These are phyloP conservation scores for Hermaeophaga mercurialis DNA, from an alignment of 2,888 invertebrate species.

Conservation along the genomic window DNA sequence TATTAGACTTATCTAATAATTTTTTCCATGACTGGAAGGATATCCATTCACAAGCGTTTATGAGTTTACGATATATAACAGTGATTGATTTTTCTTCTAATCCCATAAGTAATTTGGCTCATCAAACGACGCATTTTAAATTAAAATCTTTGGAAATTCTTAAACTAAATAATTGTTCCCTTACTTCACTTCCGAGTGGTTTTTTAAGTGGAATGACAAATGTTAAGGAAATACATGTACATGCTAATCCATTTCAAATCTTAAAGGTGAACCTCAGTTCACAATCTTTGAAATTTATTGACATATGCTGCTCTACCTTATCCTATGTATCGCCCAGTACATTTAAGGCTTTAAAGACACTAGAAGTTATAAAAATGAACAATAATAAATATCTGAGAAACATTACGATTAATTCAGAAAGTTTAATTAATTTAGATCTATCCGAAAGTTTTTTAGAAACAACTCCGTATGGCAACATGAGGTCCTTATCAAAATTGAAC, in stretches of 20 bases:
- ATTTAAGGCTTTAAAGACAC: conserved; percentile 63
- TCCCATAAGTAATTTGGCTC: conserved; percentile 56
- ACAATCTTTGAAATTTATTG: conserved; percentile 56
- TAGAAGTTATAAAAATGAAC: conserved; percentile 66
- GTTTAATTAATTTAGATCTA: conserved; percentile 64
- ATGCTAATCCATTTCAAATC: conserved; percentile 52
- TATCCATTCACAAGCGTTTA: conserved; percentile 62
- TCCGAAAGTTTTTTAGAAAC: conserved; percentile 67
- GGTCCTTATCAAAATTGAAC: conserved; percentile 63
- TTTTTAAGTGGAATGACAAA: conserved; percentile 61
- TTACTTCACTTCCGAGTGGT: conserved; percentile 61
- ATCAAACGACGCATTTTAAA: conserved; percentile 56
- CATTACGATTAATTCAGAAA: conserved; percentile 58
- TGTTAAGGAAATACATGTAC: conserved; percentile 61
- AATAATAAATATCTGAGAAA: conserved; percentile 64
- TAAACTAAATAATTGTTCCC: conserved; percentile 67
- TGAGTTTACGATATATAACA: conserved; percentile 60
- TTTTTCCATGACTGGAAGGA: conserved; percentile 64
- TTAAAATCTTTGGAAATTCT: conserved; percentile 65
- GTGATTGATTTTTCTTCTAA: conserved; percentile 70
- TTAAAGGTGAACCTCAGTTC: conserved; percentile 43
- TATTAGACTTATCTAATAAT: conserved; percentile 69
- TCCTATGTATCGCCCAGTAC: conserved; percentile 61
- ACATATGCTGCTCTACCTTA: conserved; percentile 65
- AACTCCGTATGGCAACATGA: conserved; percentile 67